Evolutionary conservation across 2,888 invertebrate species (phyloP).

Genomic region (Lasioglossum vierecki): DNA sequence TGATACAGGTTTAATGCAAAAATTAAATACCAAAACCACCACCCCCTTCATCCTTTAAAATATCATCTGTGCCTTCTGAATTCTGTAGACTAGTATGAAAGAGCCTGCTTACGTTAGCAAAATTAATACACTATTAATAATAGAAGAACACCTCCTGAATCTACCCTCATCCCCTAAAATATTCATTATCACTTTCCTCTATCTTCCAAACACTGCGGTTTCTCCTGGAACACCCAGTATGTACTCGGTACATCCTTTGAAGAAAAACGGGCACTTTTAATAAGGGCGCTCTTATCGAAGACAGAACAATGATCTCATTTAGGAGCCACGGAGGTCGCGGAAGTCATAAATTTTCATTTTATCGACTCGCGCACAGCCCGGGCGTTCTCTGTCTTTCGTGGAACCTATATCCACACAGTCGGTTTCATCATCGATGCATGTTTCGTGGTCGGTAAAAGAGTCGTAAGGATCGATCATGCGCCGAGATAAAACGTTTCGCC

Average conservation of each 20-base stretch:
- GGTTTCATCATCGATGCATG: constrained; percentile 26
- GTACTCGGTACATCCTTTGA: neutral
- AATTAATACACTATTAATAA: neutral
- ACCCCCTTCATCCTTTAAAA: no score
- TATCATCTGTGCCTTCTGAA: neutral
- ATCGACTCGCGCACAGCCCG: constrained; percentile 38
- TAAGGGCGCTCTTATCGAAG: constrained; percentile 11
- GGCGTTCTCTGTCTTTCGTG: constrained; percentile 37
- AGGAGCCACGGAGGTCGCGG: constrained; percentile 36
- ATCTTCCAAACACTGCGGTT: neutral
- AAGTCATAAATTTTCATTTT: constrained; percentile 64
- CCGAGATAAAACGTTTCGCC: constrained; percentile 19
- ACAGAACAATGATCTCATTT: constrained; percentile 57
- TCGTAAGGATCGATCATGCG: neutral
- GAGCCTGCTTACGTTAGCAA: neutral
- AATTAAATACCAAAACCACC: no score
- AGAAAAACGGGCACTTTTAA: constrained; percentile 16
- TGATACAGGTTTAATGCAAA: no score
- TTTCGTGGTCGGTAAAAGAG: constrained; percentile 19
- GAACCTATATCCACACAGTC: constrained; percentile 7
- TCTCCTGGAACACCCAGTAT: neutral
- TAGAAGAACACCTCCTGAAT: neutral
- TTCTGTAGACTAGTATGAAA: neutral
- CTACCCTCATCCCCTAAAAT: neutral
- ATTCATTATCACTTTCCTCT: no score